These are phyloP conservation scores for Spheniscus humboldti DNA, from an alignment of 2,797 vertebrate species.

Conservation along the genomic window DNA sequence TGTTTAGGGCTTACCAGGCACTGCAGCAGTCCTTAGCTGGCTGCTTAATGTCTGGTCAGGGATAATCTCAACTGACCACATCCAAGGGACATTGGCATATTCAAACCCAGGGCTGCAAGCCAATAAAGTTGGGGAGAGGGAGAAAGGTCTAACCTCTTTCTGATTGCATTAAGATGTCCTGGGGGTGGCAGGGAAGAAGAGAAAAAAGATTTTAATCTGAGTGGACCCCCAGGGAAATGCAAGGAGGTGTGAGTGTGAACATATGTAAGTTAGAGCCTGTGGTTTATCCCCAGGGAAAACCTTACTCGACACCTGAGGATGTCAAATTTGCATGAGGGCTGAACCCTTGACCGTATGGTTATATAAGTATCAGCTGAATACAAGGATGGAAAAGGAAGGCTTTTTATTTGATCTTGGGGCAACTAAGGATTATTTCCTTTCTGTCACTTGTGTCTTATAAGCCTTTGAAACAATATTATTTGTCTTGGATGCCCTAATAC, in stretches of 20 bases:
- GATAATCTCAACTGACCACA: background rate
- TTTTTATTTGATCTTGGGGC: background rate
- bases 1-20: background rate
- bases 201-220: background rate
- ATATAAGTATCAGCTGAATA: background rate
- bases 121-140: background rate
- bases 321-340: background rate
- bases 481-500: background rate
- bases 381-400: background rate
- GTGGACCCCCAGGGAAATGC: background rate
- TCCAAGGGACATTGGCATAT: background rate
- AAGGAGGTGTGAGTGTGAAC: background rate
- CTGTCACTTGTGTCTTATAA: background rate
- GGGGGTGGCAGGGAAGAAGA: background rate
- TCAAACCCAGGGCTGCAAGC: background rate
- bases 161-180: background rate
- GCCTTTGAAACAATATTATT: background rate
- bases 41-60: background rate
- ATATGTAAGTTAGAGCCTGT: background rate
- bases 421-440: background rate
- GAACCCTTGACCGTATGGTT: background rate
- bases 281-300: background rate
- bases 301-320: background rate
- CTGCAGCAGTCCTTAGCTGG: background rate
- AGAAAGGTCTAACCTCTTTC: background rate